Conservation (phyloP, 2,797 vertebrate genomes). For the Centropyge bicolor region DNA sequence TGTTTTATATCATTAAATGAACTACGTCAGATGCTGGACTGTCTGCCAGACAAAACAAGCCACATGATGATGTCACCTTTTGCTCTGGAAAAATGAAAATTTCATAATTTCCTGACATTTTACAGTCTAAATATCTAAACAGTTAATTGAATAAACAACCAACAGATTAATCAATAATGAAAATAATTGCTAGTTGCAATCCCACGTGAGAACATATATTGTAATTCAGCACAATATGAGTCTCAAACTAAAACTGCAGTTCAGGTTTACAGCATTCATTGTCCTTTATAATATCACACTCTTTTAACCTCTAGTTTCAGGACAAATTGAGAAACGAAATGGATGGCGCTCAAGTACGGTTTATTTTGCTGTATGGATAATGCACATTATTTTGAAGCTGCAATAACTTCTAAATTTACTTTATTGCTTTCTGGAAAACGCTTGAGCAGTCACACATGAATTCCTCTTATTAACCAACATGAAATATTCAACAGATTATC, state of each 20-base stretch:
- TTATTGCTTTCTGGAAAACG: not conserved
- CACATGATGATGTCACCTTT: not conserved
- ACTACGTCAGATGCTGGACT: not conserved
- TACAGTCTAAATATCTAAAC: not conserved
- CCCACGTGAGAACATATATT: not conserved
- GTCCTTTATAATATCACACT: not conserved
- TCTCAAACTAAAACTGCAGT: too few relatives aligned
- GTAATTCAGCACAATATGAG: not conserved
- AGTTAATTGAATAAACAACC: too few relatives aligned
- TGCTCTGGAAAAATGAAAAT: not conserved
- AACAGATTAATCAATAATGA: not conserved
- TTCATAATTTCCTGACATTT: not conserved
- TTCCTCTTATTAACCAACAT: not conserved
- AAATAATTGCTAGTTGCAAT: not conserved
- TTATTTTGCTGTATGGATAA: not conserved
- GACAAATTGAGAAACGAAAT: not conserved
- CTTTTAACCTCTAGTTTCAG: not conserved
- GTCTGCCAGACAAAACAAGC: not conserved
- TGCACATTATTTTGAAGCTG: not conserved
- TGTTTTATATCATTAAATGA: not conserved
- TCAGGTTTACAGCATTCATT: too few relatives aligned
- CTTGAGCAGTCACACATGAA: not conserved
- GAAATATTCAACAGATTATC: not conserved
- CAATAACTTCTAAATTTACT: not conserved
- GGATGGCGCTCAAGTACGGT: not conserved